Percentiles rank a stretch among this genome's conserved stretches.
These are phyloP conservation scores for Sinonovacula constricta DNA, from an alignment of 1,140 invertebrate species.

Conservation along the genomic window DNA sequence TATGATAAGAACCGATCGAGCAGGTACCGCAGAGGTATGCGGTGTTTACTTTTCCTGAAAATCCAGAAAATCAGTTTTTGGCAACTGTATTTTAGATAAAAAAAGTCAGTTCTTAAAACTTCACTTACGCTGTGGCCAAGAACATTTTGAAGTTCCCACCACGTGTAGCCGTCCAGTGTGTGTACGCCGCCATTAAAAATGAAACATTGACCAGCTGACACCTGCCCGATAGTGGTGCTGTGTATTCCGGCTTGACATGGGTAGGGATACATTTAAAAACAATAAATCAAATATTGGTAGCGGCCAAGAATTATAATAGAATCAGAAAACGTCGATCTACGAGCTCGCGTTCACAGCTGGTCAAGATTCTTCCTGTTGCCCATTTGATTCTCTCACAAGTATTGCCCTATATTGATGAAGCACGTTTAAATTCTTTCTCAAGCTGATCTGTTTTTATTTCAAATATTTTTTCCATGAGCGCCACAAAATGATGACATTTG, in stretches of 20 bases:
- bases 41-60: no score
- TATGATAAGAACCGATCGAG: no score
- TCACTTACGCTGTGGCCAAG: conserved; percentile 40
- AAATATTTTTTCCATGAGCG: no score
- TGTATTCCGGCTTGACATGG: conserved; percentile 59
- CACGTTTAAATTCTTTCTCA: no score
- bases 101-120: no score
- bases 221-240: conserved; percentile 41
- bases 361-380: not conserved
- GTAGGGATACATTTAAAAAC: no score
- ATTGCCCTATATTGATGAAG: not conserved
- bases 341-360: not conserved
- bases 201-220: conserved; percentile 54
- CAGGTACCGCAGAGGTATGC: no score
- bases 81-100: no score
- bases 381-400: not conserved
- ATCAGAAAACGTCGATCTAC: not conserved
- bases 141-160: conserved; percentile 60
- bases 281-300: not conserved
- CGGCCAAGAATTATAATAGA: not conserved
- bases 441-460: no score
- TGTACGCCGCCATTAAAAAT: conserved; percentile 60
- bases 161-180: conserved; percentile 55
- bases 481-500: no score
- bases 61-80: no score